Conservation (phyloP, 2,797 vertebrate species). For the Okamejei kenojei region DNA sequence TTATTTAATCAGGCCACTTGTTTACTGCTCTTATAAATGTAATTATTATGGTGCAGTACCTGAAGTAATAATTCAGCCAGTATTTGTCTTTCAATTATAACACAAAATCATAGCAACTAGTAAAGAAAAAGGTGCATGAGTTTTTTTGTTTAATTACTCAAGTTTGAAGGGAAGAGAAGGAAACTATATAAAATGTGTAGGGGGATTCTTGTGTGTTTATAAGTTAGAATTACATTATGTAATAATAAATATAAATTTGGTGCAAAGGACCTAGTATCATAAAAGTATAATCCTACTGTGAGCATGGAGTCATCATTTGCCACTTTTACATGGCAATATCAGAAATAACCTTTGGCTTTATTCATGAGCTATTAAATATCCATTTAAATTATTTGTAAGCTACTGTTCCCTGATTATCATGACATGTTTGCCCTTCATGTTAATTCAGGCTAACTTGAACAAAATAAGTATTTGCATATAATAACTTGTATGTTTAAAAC, state of each 20-base stretch:
- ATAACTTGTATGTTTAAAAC: not conserved
- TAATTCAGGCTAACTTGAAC: slow-evolving; percentile 5
- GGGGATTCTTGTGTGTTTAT: not conserved
- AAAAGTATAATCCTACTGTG: not conserved
- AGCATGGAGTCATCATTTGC: not conserved
- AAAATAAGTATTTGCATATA: not conserved
- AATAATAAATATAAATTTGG: not conserved
- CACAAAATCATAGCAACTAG: not conserved
- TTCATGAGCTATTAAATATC: not conserved
- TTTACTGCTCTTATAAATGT: too few species aligned
- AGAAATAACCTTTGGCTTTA: not conserved
- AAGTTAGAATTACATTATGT: not conserved
- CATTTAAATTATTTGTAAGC: not conserved
- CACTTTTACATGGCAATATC: not conserved
- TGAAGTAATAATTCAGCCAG: not conserved
- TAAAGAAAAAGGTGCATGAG: not conserved
- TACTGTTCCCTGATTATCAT: not conserved
- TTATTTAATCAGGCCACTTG: too few species aligned
- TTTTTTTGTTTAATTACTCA: not conserved
- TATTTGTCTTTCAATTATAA: not conserved
- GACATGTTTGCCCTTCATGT: not conserved
- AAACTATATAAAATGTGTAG: not conserved
- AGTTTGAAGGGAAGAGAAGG: not conserved
- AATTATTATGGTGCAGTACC: too few species aligned
- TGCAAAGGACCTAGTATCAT: not conserved